Evolutionary conservation across 2,113 vertebrate genomes (phyloP).

Genomic region (Urocynchramus pylzowi): DNA sequence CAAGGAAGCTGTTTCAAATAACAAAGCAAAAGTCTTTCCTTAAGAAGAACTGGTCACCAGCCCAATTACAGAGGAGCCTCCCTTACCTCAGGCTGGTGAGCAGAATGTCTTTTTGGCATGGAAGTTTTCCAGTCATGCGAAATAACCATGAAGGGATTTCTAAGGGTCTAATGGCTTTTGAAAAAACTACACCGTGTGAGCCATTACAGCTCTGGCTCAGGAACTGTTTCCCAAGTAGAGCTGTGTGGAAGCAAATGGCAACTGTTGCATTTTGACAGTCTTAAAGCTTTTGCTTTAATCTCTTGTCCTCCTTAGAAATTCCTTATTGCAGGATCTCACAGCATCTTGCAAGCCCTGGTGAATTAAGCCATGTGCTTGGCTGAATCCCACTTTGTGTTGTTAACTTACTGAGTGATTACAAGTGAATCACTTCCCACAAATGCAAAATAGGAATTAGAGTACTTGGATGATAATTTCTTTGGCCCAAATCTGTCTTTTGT

Average conservation of each 20-base stretch:
- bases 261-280: background rate
- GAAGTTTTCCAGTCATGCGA: background rate
- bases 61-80: background rate
- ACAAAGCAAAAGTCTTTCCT: background rate
- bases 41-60: background rate
- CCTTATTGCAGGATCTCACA: background rate
- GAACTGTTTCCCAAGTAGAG: background rate
- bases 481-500: background rate
- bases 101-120: background rate
- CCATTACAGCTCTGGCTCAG: background rate
- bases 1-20: background rate
- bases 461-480: background rate
- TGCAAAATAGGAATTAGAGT: background rate
- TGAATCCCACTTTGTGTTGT: background rate
- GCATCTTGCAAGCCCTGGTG: background rate
- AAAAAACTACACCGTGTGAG: background rate
- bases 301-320: background rate
- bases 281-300: conserved; percentile 1
- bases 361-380: background rate
- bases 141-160: conserved; percentile 6
- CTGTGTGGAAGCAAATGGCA: background rate
- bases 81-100: background rate
- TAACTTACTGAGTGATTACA: background rate
- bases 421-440: background rate
- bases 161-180: conserved; percentile 7